These are phyloP conservation scores for Patiria miniata DNA, from an alignment of 35 echinoderm and acorn worm genomes.

Conservation along the genomic window DNA sequence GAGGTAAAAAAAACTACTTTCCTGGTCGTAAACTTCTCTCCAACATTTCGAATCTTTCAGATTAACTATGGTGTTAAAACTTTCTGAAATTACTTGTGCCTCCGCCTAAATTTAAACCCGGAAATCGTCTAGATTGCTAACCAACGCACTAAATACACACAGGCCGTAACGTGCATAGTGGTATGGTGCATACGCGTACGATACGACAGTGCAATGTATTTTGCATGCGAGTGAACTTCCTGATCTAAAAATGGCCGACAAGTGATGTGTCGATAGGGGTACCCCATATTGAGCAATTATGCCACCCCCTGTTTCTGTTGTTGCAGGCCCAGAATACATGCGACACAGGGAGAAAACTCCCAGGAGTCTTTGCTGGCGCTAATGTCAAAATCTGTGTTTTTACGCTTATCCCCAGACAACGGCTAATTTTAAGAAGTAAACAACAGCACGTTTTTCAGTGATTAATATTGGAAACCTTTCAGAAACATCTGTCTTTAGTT, in stretches of 20 bases:
- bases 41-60: constrained; percentile 7
- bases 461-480: too few relatives aligned
- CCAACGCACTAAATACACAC: constrained; percentile 6
- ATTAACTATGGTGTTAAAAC: neutral
- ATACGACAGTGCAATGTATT: neutral
- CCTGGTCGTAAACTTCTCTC: neutral
- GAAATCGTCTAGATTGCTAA: neutral
- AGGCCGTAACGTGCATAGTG: too few relatives aligned
- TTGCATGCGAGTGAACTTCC: constrained; percentile 1
- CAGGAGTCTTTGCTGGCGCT: neutral
- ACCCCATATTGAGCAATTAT: neutral
- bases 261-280: constrained; percentile 1
- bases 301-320: neutral
- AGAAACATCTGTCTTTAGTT: too few relatives aligned
- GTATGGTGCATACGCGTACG: too few relatives aligned
- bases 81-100: neutral
- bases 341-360: neutral
- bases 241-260: constrained; percentile 13
- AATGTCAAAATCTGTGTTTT: too few relatives aligned
- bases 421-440: too few relatives aligned
- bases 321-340: neutral
- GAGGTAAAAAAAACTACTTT: constrained; percentile 3
- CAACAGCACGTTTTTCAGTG: too few relatives aligned
- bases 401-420: too few relatives aligned
- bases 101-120: neutral